phyloP scores from a whole-genome alignment of 2,797 vertebrate genomes.

The Salmo trutta region DNA sequence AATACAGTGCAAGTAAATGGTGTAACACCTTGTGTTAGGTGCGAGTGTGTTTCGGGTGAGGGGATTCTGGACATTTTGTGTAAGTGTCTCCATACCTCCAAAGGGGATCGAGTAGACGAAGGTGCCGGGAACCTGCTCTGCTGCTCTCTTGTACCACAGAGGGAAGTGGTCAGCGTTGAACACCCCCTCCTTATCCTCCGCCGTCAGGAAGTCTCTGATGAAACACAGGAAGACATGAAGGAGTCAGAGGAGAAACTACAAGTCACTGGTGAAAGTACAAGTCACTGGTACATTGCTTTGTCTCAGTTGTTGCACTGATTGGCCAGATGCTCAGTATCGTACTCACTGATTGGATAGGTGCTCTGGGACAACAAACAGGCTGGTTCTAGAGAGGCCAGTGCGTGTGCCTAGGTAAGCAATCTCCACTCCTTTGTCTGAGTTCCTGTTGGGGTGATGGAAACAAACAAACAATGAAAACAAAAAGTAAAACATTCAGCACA shows the following conservation, averaged over 20 bases:
- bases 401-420: slow-evolving; percentile 95
- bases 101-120: slow-evolving; percentile 97
- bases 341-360: slow-evolving; percentile 96
- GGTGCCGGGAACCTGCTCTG: slow-evolving; percentile 93
- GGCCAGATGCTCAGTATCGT: slow-evolving; percentile 9
- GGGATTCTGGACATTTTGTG: not conserved
- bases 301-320: not conserved
- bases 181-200: slow-evolving; percentile 95
- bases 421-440: slow-evolving; percentile 97
- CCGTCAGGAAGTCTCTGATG: slow-evolving; percentile 94
- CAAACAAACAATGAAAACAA: not conserved
- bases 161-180: slow-evolving; percentile 99
- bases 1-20: no score
- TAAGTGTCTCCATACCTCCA: slow-evolving; percentile 77
- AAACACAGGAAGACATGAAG: slow-evolving; percentile 54
- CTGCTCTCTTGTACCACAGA: slow-evolving; percentile 96
- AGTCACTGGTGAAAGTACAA: not conserved
- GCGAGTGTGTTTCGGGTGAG: not conserved
- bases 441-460: slow-evolving; percentile 71
- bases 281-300: not conserved
- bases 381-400: slow-evolving; percentile 90
- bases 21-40: not conserved
- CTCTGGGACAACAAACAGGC: slow-evolving; percentile 90
- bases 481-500: not conserved
- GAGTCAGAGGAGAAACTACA: slow-evolving; percentile 35